A percentile compares a stretch with the other conserved stretches of the same genome.
Evolutionary conservation across 2,113 vertebrate species (phyloP).

Genomic region (Notechis scutatus): DNA sequence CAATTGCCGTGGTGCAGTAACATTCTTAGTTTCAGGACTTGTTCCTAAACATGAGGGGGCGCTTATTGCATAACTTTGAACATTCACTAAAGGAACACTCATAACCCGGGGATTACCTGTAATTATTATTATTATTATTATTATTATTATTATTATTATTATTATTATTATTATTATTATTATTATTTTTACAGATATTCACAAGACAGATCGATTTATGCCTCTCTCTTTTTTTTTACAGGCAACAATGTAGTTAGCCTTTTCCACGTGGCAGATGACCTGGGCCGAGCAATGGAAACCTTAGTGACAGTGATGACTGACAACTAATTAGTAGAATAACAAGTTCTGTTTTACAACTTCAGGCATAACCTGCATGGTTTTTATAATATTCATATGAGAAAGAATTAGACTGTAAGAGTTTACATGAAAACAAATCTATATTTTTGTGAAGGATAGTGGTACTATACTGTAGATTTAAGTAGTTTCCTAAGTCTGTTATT

Average conservation of each 20-base stretch:
- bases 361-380: conserved; percentile 82
- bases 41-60: too few species aligned
- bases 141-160: too few species aligned
- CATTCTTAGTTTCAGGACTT: too few species aligned
- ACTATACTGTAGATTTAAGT: conserved; percentile 97
- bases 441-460: conserved; percentile 99
- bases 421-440: conserved; percentile 98
- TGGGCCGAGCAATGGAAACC: conserved; percentile 93
- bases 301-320: conserved; percentile 93
- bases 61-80: too few species aligned
- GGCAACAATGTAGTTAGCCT: conserved; percentile 90
- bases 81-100: too few species aligned
- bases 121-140: too few species aligned
- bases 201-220: accelerated
- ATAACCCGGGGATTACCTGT: too few species aligned
- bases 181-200: not conserved
- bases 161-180: too few species aligned
- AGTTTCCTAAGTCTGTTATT: conserved; percentile 99
- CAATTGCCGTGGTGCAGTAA: too few species aligned
- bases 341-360: conserved; percentile 79
- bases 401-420: conserved; percentile 97
- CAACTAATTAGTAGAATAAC: conserved; percentile 84
- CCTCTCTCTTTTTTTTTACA: conserved; percentile 61
- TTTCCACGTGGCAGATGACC: conserved; percentile 93
- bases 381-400: conserved; percentile 93